Evolutionary conservation across 2,888 invertebrate genomes (phyloP).

Genomic region (Xanthostigma xanthostigma): DNA sequence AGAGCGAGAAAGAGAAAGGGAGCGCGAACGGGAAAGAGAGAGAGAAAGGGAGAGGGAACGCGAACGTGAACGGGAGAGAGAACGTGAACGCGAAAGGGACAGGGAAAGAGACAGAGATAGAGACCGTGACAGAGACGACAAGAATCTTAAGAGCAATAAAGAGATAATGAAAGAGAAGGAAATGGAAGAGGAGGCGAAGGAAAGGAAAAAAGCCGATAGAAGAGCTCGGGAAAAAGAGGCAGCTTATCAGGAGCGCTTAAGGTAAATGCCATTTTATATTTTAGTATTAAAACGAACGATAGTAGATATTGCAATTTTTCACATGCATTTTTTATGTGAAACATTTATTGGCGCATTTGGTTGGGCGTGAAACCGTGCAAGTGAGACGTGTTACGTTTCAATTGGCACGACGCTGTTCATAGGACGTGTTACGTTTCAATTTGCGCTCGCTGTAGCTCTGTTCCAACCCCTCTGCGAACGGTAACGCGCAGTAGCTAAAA

Average conservation of each 20-base stretch:
- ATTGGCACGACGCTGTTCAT: too few relatives aligned
- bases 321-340: too few relatives aligned
- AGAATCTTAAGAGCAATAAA: slow-evolving; percentile 34
- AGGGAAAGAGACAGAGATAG: slow-evolving; percentile 29
- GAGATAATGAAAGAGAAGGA: slow-evolving; percentile 64
- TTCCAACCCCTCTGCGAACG: too few relatives aligned
- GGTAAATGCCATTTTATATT: slow-evolving; percentile 17
- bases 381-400: too few relatives aligned
- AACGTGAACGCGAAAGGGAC: slow-evolving; percentile 44
- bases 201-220: slow-evolving; percentile 78
- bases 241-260: slow-evolving; percentile 78
- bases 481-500: too few relatives aligned
- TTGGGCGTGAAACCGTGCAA: too few relatives aligned
- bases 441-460: too few relatives aligned
- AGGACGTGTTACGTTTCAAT: too few relatives aligned
- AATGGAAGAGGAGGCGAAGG: slow-evolving; percentile 84
- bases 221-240: slow-evolving; percentile 89
- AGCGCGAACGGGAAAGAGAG: slow-evolving; percentile 29
- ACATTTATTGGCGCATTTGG: too few relatives aligned
- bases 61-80: slow-evolving; percentile 47
- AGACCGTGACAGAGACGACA: slow-evolving; percentile 33
- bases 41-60: slow-evolving; percentile 30
- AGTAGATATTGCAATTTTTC: too few relatives aligned
- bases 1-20: slow-evolving; percentile 29
- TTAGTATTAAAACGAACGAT: neutral